Evolutionary conservation across 2,797 vertebrate genomes (phyloP).

Genomic region (Pterois miles): DNA sequence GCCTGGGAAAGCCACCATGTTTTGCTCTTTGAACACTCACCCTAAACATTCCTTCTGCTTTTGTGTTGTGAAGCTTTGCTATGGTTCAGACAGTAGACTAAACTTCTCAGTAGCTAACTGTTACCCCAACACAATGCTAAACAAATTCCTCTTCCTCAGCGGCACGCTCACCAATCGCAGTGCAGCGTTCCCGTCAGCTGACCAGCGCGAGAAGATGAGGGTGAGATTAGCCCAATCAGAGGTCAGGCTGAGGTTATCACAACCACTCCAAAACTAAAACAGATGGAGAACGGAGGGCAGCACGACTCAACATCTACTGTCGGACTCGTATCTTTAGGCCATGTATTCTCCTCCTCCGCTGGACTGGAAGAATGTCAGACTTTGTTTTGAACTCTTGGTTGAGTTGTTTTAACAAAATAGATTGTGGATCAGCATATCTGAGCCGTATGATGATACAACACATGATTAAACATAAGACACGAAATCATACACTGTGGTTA

Average conservation of each 20-base stretch:
- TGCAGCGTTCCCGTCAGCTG: constrained; percentile 66
- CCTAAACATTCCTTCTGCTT: constrained; percentile 66
- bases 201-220: constrained; percentile 75
- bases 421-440: constrained; percentile 43
- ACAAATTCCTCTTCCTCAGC: constrained; percentile 69
- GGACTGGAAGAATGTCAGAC: constrained; percentile 70
- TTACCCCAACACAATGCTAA: constrained; percentile 73
- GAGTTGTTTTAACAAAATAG: constrained; percentile 62
- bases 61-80: constrained; percentile 70
- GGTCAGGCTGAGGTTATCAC: constrained; percentile 84
- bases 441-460: constrained; percentile 36
- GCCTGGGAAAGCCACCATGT: constrained; percentile 51
- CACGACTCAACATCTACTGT: constrained; percentile 71
- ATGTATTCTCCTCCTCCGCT: constrained; percentile 64
- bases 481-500: constrained; percentile 27
- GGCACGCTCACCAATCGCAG: constrained; percentile 65
- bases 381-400: constrained; percentile 66
- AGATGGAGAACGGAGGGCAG: constrained; percentile 78
- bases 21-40: constrained; percentile 42
- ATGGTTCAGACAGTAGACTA: constrained; percentile 73
- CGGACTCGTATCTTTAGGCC: constrained; percentile 67
- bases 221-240: constrained; percentile 78
- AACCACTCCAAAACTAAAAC: constrained; percentile 84
- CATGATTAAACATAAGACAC: constrained; percentile 44
- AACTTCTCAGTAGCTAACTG: constrained; percentile 71